Evolutionary conservation across 2,113 vertebrate species (phyloP).

Genomic region (Bagarius yarrelli): DNA sequence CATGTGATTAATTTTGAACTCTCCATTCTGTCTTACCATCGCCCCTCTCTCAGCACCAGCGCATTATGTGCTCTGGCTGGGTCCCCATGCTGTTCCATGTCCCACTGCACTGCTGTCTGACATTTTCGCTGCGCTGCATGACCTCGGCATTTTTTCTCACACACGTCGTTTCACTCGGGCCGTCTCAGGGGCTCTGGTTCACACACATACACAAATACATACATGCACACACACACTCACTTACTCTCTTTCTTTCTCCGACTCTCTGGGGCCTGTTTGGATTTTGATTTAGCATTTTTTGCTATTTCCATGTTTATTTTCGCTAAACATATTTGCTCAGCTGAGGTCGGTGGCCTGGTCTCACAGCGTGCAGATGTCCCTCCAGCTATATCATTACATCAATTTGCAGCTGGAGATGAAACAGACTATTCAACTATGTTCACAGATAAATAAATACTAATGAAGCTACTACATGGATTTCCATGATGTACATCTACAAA

Average conservation of each 20-base stretch:
- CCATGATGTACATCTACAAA: neutral
- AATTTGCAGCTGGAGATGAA: constrained; percentile 1
- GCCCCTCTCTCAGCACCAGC: neutral
- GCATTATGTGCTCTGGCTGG: constrained; percentile 16
- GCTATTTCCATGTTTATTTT: constrained; percentile 52
- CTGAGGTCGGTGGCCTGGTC: constrained; percentile 43
- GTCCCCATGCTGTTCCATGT: constrained; percentile 27
- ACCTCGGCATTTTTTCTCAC: constrained; percentile 50
- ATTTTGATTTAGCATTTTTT: constrained; percentile 47
- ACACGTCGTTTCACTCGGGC: constrained; percentile 21
- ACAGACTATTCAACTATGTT: neutral
- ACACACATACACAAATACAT: constrained; percentile 28
- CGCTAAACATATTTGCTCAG: constrained; percentile 51
- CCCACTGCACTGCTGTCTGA: constrained; percentile 26
- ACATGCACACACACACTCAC: constrained; percentile 34
- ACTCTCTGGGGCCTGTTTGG: constrained; percentile 31
- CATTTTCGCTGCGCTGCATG: constrained; percentile 18
- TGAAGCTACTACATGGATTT: neutral
- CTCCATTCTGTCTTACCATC: neutral
- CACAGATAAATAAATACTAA: constrained; percentile 1
- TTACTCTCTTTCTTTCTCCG: constrained; percentile 16
- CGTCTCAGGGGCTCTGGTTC: neutral
- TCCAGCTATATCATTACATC: constrained; percentile 5
- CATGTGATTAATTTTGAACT: neutral
- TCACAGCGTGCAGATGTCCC: constrained; percentile 33